Evolutionary conservation across 2,797 vertebrate species (phyloP).

Genomic region (Tenualosa thibaudeaui): DNA sequence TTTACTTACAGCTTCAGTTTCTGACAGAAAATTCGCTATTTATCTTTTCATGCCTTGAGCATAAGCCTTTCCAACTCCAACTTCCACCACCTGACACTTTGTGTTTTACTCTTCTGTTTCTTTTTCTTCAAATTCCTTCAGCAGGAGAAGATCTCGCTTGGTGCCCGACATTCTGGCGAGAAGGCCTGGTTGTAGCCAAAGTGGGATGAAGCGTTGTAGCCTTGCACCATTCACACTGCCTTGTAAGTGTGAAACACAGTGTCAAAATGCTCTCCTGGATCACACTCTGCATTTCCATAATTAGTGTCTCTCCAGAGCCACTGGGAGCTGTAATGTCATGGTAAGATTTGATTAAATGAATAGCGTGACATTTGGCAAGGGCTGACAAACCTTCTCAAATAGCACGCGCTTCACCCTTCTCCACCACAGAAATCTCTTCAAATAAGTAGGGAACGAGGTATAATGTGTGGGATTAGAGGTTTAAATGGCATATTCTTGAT

Average conservation of each 20-base stretch:
- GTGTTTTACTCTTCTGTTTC: not conserved
- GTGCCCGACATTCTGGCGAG: not conserved
- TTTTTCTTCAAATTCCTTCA: not conserved
- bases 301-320: conserved; percentile 27
- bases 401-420: conserved; percentile 31
- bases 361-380: conserved; percentile 50
- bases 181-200: not conserved
- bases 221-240: not conserved
- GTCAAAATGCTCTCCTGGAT: not conserved
- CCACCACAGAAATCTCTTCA: conserved; percentile 39
- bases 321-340: conserved; percentile 12
- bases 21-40: not conserved
- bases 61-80: not conserved
- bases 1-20: not conserved
- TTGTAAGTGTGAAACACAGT: not conserved
- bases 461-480: conserved; percentile 49
- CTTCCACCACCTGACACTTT: not conserved
- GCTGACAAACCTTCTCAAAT: conserved; percentile 51
- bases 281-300: conserved; percentile 14
- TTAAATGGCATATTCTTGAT: conserved; percentile 52
- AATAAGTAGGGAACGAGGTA: conserved; percentile 38
- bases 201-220: not conserved
- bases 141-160: not conserved
- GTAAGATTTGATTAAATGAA: conserved; percentile 36
- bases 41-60: not conserved